Base-by-base conservation (phyloP, 1,140 invertebrate genomes). In the Holcopasites calliopsidis region DNA sequence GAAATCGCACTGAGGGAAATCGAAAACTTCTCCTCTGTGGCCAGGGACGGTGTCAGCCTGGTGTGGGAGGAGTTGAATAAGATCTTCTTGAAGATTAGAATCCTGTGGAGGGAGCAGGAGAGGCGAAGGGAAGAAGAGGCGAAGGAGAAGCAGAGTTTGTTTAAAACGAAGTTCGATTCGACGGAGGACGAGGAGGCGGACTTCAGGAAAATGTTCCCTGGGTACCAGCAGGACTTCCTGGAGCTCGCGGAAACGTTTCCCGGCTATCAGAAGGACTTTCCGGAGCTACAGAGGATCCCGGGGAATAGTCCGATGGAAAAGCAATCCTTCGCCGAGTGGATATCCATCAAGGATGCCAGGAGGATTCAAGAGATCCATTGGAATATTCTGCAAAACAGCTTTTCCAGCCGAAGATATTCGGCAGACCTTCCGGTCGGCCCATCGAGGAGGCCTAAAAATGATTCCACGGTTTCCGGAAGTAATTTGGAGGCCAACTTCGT, bases 161-260 rank as follows among this genome's bases (percentile, higher is more conserved):
- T 97, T 90, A 94, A 95, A 70, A 96, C 94, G 38, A 97, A 96
- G 7, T 31, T 92, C 93, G 84, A 93, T 93, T 60, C 92, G 94
- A 76, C 92, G 7, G 97, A 98, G 77, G 96, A 98, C 52, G 94
- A 96, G 76, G 93, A 94, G 71, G 93, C 95, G 0, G 50, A 74
- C 7, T 74, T 21, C 18, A 35, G 16, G 18, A 90, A 94, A 84
- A 92, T 95, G 76, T 99, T 98, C 84, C 97, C 97, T 0, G 94
- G 94, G 0, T 95, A 94, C 85, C 91, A 94, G 4, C 93, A 96
- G 4, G 64, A 69, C 13, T 75, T 94, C 50, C 86, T 93, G 31
- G 96, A 97, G 84, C 94, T 98, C 11, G 90, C 92, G 62, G 89
- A 94, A 85, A 92, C 95, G 74, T 99, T 98, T 84, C 97, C 97